Evolutionary conservation across 2,888 invertebrate species (phyloP), one percentile per base, ranked within the genome.

Genomic region (Andricus quercusramuli): DNA sequence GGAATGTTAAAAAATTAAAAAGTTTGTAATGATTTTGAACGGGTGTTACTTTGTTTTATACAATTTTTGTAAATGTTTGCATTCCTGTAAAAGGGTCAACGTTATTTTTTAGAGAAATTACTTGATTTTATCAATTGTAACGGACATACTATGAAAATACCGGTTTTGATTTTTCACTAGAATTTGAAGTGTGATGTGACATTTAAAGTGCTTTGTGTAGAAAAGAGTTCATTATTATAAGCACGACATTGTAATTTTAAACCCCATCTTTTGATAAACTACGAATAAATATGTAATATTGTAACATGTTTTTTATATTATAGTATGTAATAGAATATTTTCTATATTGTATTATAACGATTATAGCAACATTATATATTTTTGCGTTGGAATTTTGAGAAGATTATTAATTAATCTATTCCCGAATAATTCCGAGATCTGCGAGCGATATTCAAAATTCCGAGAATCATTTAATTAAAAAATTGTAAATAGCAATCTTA

Each of bases 261-360:
- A 56, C 56, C n/a, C 17, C n/a, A 56, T 56, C n/a, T 56, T 56
- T 56, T 56, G n/a, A 56, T 56, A 56, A 56, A 56, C 56, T 56
- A n/a, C 56, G 56, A 56, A 11, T 41, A 13, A n/a, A n/a, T 56
- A 56, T 56, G n/a, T 56, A n/a, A 56, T 56, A 56, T n/a, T 56
- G 8, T 56, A 56, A 11, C 56, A 56, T 9, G n/a, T n/a, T 56
- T 56, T 56, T 56, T 56, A 56, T 56, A n/a, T 56, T 56, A 56
- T 56, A n/a, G 56, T 56, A n/a, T n/a, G 56, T 51, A 51, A 51
- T 51, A 20, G 20, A 51, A 51, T 51, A 20, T n/a, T 56, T 56
- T n/a, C n/a, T n/a, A n/a, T 56, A 56, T 56, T 56, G 56, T 56
- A 56, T n/a, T 56, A 56, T n/a, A 56, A 56, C n/a, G 56, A 56